These are phyloP conservation scores for Morelia viridis DNA, from an alignment of 2,797 vertebrate species.

Conservation along the genomic window DNA sequence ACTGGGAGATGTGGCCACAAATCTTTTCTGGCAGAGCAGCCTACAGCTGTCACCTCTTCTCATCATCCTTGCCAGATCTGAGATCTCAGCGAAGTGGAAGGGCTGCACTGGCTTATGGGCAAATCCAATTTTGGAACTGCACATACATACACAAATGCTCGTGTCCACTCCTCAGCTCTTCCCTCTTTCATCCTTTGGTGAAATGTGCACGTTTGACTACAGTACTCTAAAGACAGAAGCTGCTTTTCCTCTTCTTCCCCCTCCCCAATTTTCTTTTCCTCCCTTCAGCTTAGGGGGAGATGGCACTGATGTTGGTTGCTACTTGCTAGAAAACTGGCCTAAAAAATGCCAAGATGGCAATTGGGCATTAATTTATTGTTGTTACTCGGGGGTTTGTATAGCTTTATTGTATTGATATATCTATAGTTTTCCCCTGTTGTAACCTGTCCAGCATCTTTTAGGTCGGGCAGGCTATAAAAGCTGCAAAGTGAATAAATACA, in stretches of 20 bases:
- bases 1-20: background rate
- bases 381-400: background rate
- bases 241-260: background rate
- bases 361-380: background rate
- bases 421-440: background rate
- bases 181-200: background rate
- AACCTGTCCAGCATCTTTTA: background rate
- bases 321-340: background rate
- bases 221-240: background rate
- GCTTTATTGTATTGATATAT: background rate
- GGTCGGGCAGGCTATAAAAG: background rate
- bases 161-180: background rate
- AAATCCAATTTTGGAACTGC: background rate
- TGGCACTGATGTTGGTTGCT: background rate
- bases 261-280: background rate
- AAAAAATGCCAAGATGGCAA: background rate
- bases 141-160: background rate
- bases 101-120: background rate
- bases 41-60: background rate
- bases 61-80: background rate
- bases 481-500: background rate
- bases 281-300: background rate
- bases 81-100: background rate
- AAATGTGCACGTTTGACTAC: background rate
- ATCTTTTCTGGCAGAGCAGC: background rate